Percentiles rank a stretch among this genome's conserved stretches.
Evolutionary conservation across 2,797 vertebrate species (phyloP).

Genomic region (Poecilia wingei): DNA sequence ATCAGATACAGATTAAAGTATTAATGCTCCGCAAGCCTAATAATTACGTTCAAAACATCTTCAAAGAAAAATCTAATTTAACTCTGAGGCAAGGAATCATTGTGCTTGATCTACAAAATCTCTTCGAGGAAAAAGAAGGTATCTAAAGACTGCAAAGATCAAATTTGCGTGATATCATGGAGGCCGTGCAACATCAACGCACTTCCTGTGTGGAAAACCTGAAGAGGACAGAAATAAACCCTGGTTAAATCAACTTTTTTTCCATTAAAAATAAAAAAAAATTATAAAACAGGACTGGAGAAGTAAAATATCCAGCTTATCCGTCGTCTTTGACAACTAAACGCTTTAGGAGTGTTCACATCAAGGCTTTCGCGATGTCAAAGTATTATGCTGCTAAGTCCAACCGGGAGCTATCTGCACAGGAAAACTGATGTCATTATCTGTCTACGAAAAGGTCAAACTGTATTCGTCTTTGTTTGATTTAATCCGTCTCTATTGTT

Average conservation of each 20-base stretch:
- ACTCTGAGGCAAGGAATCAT: too few species aligned
- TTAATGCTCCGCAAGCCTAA: too few species aligned
- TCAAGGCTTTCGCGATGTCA: background rate
- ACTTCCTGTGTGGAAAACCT: background rate
- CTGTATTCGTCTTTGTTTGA: background rate
- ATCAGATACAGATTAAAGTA: too few species aligned
- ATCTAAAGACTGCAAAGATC: too few species aligned
- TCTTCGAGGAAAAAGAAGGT: too few species aligned
- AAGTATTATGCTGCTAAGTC: background rate
- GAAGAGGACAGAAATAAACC: background rate
- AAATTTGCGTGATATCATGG: background rate
- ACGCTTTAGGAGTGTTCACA: background rate
- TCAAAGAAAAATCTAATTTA: too few species aligned
- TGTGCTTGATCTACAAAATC: too few species aligned
- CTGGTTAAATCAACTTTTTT: background rate
- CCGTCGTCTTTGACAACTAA: too few species aligned
- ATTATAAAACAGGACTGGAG: background rate
- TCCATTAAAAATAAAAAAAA: background rate
- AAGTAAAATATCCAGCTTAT: background rate
- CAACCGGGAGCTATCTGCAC: background rate
- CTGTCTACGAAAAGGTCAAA: background rate
- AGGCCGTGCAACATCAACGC: background rate
- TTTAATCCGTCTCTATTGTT: background rate
- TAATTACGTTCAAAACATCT: too few species aligned
- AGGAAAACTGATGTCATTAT: conserved; percentile 1